A percentile compares a stretch with the other conserved stretches of the same genome.
phyloP scores from a whole-genome alignment of 2,797 vertebrate genomes.

The Labroides dimidiatus region DNA sequence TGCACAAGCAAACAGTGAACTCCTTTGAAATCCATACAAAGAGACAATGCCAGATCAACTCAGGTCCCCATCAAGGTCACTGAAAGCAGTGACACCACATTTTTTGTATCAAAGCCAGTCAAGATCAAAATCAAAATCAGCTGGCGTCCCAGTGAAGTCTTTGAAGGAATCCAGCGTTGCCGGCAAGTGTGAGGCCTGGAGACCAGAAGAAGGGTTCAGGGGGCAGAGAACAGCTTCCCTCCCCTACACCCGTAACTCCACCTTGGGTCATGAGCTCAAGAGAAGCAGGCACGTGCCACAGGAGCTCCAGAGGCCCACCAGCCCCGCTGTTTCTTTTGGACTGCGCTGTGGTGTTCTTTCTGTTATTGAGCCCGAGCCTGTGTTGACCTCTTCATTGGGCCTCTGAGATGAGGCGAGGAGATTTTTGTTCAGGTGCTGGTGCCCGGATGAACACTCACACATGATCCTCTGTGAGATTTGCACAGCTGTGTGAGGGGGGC shows the following conservation, averaged over 20 bases:
- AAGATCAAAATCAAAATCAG: too few species aligned
- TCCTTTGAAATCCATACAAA: too few species aligned
- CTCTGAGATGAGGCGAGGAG: constrained; percentile 62
- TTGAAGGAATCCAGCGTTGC: constrained; percentile 48
- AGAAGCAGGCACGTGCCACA: constrained; percentile 75
- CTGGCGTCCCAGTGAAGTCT: too few species aligned
- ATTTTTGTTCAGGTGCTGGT: constrained; percentile 64
- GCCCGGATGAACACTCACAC: constrained; percentile 19
- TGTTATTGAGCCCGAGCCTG: constrained; percentile 45
- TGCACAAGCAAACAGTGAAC: too few species aligned
- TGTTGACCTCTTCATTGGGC: constrained; percentile 64
- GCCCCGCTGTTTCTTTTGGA: constrained; percentile 75
- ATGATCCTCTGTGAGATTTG: constrained; percentile 84
- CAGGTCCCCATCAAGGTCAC: too few species aligned
- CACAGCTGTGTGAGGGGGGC: constrained; percentile 85
- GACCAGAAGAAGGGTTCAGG: constrained; percentile 38
- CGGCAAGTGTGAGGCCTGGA: constrained; percentile 29
- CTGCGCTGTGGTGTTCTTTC: constrained; percentile 23
- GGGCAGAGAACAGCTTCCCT: constrained; percentile 37
- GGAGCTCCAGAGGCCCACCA: constrained; percentile 51
- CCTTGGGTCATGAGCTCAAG: constrained; percentile 68
- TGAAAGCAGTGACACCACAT: neutral
- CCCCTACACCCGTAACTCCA: constrained; percentile 58
- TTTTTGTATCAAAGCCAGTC: too few species aligned
- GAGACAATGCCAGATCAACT: too few species aligned